Evolutionary conservation across 2,113 vertebrate species (phyloP).

Genomic region (Oreochromis tanganicae): DNA sequence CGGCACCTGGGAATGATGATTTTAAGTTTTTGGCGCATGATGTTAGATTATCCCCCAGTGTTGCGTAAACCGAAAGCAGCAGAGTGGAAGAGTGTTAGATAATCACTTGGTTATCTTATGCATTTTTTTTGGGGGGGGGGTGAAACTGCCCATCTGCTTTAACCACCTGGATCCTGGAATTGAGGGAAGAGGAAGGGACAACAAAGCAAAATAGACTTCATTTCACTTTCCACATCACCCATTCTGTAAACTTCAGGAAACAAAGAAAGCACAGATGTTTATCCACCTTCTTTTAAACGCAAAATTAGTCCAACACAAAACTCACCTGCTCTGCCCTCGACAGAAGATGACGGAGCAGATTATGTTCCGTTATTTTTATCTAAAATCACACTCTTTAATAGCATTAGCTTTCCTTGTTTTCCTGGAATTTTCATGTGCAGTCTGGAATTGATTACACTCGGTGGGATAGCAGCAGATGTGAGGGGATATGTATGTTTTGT

Average conservation of each 20-base stretch:
- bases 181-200: not conserved
- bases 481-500: conserved; percentile 17
- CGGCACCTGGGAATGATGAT: conserved; percentile 11
- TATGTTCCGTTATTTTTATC: not conserved
- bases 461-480: conserved; percentile 22
- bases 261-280: not conserved
- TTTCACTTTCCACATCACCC: not conserved
- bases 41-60: not conserved
- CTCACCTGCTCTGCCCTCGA: not conserved
- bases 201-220: not conserved
- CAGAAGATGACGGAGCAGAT: not conserved
- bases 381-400: not conserved
- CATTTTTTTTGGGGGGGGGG: not conserved
- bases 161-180: not conserved
- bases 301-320: not conserved
- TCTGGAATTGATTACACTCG: conserved; percentile 34
- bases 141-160: not conserved
- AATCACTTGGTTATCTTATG: conserved; percentile 26
- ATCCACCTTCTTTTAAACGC: not conserved
- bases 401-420: conserved; percentile 5
- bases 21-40: not conserved
- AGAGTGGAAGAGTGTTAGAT: conserved; percentile 9
- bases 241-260: not conserved
- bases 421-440: not conserved
- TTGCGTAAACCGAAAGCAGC: conserved; percentile 23